Evolutionary conservation across 1,140 invertebrate species (phyloP), one percentile per base, ranked within the genome.

Genomic region (Aphaenogaster floridana): DNA sequence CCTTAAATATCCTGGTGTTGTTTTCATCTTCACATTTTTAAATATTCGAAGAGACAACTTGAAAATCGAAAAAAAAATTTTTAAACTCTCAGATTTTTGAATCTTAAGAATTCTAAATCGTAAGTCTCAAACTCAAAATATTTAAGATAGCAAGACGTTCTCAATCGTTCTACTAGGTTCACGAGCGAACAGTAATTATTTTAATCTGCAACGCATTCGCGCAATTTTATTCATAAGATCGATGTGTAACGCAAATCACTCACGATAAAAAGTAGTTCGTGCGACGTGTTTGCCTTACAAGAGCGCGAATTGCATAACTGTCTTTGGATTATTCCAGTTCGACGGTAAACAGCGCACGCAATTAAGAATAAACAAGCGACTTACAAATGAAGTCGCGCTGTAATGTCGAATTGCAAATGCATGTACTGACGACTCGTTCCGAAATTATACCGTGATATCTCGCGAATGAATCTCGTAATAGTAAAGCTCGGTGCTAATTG

Each of bases 381-480:
- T 50, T 80, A 17, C n/a, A 13, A 68, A 68, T 7, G 3, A 66
- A 68, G 21, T 79, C 17, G 39, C 6, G 42, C 9, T 7, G 13
- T 17, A 34, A 79, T 68, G 36, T 69, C 48, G 36, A 39, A 45
- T 1, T 21, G n/a, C 50, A 34, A 81, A 42, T 39, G 34, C 45
- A 66, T 8, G n/a, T 68, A 13, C 21, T n/a, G 48, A 11, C 21
- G 68, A 83, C 11, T 61, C 36, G 50, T 52, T 72, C 15, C 28
- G 17, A 72, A 83, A 72, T 83, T 83, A 83, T 72, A 28, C 28
- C 52, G 21, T 28, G n/a, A 81, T 61, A 72, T 61, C 59, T 74
- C 68, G 42, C 54, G 42, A 54, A 17, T 71, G 36, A 5, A 81
- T 81, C 64, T 54, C 15, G 28, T 84, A 54, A n/a, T 64, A n/a